Conservation (phyloP, 2,797 vertebrate species). For the Pachyuromys duprasi region DNA sequence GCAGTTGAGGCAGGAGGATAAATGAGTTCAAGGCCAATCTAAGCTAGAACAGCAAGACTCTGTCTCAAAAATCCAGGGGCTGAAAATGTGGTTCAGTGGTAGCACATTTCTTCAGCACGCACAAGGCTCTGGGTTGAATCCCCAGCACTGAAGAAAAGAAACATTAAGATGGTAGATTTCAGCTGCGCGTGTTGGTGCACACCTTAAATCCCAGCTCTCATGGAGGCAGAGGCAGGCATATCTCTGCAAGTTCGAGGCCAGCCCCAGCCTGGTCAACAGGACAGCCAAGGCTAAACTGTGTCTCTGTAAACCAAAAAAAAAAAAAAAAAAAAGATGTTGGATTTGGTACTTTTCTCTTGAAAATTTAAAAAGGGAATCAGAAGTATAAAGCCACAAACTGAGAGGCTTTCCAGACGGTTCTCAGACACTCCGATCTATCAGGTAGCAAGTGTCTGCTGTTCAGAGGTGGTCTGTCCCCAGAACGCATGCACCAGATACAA, state of each 20-base stretch:
- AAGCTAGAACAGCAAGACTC: background rate
- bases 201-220: too few species aligned
- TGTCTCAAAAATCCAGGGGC: background rate
- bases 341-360: background rate
- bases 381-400: background rate
- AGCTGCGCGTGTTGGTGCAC: too few species aligned
- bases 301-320: too few species aligned
- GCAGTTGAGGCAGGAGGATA: background rate
- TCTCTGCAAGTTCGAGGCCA: too few species aligned
- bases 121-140: background rate
- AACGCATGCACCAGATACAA: background rate
- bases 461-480: background rate
- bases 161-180: background rate
- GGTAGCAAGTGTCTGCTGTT: background rate
- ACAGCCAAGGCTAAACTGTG: too few species aligned
- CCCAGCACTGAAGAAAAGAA: background rate
- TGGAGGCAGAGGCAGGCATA: too few species aligned
- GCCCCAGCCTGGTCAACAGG: too few species aligned
- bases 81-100: background rate
- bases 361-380: background rate
- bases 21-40: background rate
- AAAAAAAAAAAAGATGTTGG: background rate
- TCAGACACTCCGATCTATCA: background rate
- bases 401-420: background rate
- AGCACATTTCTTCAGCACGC: background rate